Evolutionary conservation across 2,113 vertebrate species (phyloP).

Genomic region (Ellobius talpinus): DNA sequence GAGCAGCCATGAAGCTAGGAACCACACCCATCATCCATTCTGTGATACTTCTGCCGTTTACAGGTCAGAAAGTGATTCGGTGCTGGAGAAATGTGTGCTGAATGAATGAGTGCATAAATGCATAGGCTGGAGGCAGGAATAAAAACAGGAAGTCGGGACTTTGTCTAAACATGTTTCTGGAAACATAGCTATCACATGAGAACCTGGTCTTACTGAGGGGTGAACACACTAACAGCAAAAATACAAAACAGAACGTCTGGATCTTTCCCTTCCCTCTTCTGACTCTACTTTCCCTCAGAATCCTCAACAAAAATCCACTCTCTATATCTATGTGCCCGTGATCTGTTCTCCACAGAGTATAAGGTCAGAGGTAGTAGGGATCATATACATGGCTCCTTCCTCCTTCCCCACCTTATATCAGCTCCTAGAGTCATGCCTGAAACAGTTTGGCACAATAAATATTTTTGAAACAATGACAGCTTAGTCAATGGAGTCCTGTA

Average conservation of each 20-base stretch:
- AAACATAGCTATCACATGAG: no score
- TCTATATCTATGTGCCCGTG: not conserved
- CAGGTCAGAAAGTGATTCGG: not conserved
- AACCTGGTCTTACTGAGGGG: not conserved
- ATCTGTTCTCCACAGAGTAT: not conserved
- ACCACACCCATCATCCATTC: not conserved
- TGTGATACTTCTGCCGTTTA: not conserved
- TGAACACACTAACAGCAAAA: not conserved
- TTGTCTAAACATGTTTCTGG: not conserved
- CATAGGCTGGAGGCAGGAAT: conserved; percentile 5
- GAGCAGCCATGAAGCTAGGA: not conserved
- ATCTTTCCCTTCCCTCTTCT: not conserved
- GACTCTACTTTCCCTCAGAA: not conserved
- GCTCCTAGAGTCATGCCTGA: not conserved
- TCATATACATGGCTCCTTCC: not conserved
- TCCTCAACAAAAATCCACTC: not conserved
- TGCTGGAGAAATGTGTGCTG: not conserved
- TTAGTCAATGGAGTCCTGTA: not conserved
- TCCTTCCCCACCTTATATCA: not conserved
- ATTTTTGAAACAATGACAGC: not conserved
- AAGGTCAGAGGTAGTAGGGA: not conserved
- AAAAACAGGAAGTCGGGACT: not conserved
- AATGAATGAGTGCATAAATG: not conserved
- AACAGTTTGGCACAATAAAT: not conserved
- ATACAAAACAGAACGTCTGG: not conserved